Evolutionary conservation across 2,113 vertebrate genomes (phyloP), one percentile per base, ranked within the genome.

Genomic region (Gobio gobio): DNA sequence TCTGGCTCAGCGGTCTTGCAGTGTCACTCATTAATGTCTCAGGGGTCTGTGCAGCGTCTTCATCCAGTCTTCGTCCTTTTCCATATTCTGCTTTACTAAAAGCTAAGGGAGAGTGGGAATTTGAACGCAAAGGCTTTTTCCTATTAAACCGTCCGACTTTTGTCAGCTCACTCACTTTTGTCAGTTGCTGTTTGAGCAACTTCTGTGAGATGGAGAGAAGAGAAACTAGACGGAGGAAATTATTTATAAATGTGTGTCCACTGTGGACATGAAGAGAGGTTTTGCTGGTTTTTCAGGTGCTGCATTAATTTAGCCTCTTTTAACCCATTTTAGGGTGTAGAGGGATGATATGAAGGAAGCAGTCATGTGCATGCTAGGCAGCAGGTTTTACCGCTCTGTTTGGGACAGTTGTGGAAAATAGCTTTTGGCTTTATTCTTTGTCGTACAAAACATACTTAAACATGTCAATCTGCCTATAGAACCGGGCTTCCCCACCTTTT

Each of bases 321-420:
- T 43, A 43, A 18, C 18, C 20, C 36, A 12, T n/a, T 70, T 40
- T 68, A 18, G 3, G 20, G n/a, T n/a, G n/a, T 9, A 24, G 12
- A 74, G 72, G 14, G 43, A 16, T 3, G 12, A 49, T 8, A 74
- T 24, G 10, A 45, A 74, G 10, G 10, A 73, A 45, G 36, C 36
- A 12, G 68, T 40, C 33, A 14, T 24, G 70, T 74, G 43, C 45
- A 24, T 26, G 3, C 12, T 8, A 43, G 20, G 20, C 66, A 72
- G 36, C 18, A 43, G 20, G 18, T 68, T 68, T 68, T 20, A 40
- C 24, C 29, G 24, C 10, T 3, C 45, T 36, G 33, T 70, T 70
- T 22, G 33, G 13, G 33, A 33, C 36, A 72, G 68, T 43, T 72
- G 68, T 76, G 82, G 72, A 36, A 76, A 76, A 84, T 10, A 51